phyloP scores from a whole-genome alignment of 2,888 invertebrate genomes.

The Lampropteryx suffumata region DNA sequence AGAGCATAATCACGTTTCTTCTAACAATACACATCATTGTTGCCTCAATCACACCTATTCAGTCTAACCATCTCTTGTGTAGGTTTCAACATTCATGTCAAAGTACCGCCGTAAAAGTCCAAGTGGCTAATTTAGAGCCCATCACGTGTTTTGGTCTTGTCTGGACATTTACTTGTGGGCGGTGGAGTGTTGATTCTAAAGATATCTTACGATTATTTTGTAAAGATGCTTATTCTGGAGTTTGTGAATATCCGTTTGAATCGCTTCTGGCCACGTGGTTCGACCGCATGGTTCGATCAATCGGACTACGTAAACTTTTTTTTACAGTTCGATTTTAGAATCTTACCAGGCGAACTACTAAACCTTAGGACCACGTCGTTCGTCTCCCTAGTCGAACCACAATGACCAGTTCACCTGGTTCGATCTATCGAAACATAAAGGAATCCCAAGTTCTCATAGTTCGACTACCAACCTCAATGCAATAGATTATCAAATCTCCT shows the following conservation, averaged over 20 bases:
- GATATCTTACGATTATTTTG: conserved; percentile 54
- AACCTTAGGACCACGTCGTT: no score
- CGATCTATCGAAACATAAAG: no score
- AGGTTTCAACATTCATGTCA: conserved; percentile 62
- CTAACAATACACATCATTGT: conserved; percentile 35
- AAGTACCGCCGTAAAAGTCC: conserved; percentile 67
- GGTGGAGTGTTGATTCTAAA: conserved; percentile 64
- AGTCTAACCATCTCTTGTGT: conserved; percentile 43
- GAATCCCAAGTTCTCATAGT: no score
- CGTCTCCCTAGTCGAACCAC: no score
- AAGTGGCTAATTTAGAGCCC: conserved; percentile 64
- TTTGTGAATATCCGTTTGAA: not conserved
- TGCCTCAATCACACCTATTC: conserved; percentile 53
- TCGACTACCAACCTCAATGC: no score
- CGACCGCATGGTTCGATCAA: no score
- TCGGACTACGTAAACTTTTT: no score
- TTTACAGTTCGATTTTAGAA: no score
- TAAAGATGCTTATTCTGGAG: conserved; percentile 41
- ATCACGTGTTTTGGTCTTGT: conserved; percentile 61
- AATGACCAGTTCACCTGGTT: no score
- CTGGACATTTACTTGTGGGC: conserved; percentile 61
- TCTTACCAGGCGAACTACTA: no score
- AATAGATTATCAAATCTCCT: no score
- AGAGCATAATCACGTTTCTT: conserved; percentile 2
- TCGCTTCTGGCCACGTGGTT: no score